A percentile compares a stretch with the other conserved stretches of the same genome.
Evolutionary conservation across 2,113 vertebrate genomes (phyloP).

Genomic region (Pao palembangensis): DNA sequence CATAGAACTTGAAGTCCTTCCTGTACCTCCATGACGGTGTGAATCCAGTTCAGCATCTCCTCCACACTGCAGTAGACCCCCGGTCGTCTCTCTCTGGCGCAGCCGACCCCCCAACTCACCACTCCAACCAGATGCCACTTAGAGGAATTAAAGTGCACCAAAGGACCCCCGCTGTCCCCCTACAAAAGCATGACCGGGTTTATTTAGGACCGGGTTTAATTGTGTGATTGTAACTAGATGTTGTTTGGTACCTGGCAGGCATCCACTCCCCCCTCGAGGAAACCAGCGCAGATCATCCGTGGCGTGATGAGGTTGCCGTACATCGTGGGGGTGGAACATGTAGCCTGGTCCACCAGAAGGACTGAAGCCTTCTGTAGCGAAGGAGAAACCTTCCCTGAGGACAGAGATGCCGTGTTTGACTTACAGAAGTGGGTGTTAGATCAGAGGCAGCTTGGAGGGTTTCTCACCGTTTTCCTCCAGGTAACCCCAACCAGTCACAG

Average conservation of each 20-base stretch:
- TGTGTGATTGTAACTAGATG: not conserved
- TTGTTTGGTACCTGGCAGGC: conserved; percentile 84
- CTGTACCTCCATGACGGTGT: conserved; percentile 74
- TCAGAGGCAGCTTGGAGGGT: not conserved
- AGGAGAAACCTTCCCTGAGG: conserved; percentile 75
- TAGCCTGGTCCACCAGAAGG: conserved; percentile 62
- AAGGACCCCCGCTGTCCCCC: conserved; percentile 91
- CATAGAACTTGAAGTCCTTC: not conserved
- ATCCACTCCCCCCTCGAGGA: conserved; percentile 76
- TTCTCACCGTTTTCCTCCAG: conserved; percentile 65
- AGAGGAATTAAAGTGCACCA: conserved; percentile 63
- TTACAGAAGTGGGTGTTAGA: not conserved
- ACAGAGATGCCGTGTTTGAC: not conserved
- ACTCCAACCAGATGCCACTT: conserved; percentile 83
- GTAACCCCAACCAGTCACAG: conserved; percentile 87
- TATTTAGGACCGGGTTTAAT: not conserved
- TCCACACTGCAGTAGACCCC: conserved; percentile 84
- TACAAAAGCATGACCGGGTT: conserved; percentile 37
- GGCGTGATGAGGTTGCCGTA: conserved; percentile 75
- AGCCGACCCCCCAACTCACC: conserved; percentile 91
- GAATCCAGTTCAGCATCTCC: conserved; percentile 83
- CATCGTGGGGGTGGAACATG: conserved; percentile 70
- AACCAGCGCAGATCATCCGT: conserved; percentile 88
- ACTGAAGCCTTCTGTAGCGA: conserved; percentile 80
- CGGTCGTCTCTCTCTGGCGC: conserved; percentile 71